A percentile compares a stretch with the other conserved stretches of the same genome.
These are phyloP conservation scores for Trissolcus japonicus DNA, from an alignment of 2,888 invertebrate species.

Conservation along the genomic window DNA sequence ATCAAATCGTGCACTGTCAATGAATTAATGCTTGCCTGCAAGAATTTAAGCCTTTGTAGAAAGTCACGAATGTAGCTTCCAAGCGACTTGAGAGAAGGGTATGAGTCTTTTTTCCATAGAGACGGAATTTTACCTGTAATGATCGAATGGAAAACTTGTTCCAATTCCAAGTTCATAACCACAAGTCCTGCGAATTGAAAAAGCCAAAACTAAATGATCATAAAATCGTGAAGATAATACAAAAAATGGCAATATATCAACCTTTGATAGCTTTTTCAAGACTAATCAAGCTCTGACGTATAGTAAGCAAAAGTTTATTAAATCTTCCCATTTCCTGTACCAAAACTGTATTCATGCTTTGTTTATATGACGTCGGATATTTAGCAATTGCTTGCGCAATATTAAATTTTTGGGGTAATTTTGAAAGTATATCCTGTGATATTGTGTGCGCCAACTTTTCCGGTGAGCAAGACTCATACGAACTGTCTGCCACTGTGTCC, in stretches of 20 bases:
- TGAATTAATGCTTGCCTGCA: slow-evolving; percentile 81
- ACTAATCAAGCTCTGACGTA: slow-evolving; percentile 86
- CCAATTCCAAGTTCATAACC: slow-evolving; percentile 89
- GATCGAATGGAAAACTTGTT: slow-evolving; percentile 90
- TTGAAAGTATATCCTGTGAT: slow-evolving; percentile 86
- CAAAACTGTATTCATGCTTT: slow-evolving; percentile 96
- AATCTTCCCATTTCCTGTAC: slow-evolving; percentile 91
- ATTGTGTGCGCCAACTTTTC: slow-evolving; percentile 89
- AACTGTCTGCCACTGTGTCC: slow-evolving; percentile 81
- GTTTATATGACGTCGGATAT: slow-evolving; percentile 86
- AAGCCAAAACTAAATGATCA: neutral
- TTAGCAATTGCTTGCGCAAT: slow-evolving; percentile 81
- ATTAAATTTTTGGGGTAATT: slow-evolving; percentile 85
- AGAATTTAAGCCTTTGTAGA: slow-evolving; percentile 86
- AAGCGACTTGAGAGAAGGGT: slow-evolving; percentile 94
- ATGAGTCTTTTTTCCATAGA: slow-evolving; percentile 91
- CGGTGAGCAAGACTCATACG: slow-evolving; percentile 81
- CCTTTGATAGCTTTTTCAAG: slow-evolving; percentile 94
- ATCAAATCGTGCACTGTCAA: neutral
- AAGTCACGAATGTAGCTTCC: slow-evolving; percentile 93
- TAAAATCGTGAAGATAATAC: slow-evolving; percentile 80
- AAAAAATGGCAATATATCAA: slow-evolving; percentile 64
- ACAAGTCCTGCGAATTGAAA: slow-evolving; percentile 82
- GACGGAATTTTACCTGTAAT: slow-evolving; percentile 89
- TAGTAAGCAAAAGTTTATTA: slow-evolving; percentile 84